Percentiles rank a stretch among this genome's conserved stretches.
These are phyloP conservation scores for Drosophila kambysellisi DNA, from an alignment of 2,888 invertebrate species.

Conservation along the genomic window DNA sequence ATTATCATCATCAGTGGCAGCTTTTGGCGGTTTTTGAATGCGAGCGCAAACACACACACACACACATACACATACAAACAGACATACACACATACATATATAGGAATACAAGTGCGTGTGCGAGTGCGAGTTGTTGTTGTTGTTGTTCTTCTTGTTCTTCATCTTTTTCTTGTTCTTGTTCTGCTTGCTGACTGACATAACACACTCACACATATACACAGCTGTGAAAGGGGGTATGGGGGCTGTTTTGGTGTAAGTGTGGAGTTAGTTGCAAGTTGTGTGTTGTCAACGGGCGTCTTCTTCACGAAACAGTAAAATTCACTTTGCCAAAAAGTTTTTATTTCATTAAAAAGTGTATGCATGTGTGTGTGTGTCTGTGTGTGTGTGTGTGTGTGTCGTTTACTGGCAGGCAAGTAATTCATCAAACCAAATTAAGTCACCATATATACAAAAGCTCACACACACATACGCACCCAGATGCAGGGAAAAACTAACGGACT, in stretches of 20 bases:
- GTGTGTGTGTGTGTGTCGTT: constrained; percentile 57
- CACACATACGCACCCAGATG: constrained; percentile 8
- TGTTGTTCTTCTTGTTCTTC: not conserved
- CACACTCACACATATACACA: constrained; percentile 40
- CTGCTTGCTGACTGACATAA: constrained; percentile 40
- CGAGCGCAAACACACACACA: constrained; percentile 6
- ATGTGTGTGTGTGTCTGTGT: constrained; percentile 37
- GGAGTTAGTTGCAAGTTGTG: constrained; percentile 55
- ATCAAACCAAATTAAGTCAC: constrained; percentile 75
- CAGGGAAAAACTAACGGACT: constrained; percentile 53
- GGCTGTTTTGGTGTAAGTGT: not conserved
- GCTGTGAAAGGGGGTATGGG: constrained; percentile 33
- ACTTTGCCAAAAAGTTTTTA: constrained; percentile 81
- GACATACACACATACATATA: constrained; percentile 4
- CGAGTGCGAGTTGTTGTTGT: constrained; percentile 9
- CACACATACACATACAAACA: constrained; percentile 3
- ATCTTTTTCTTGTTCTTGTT: not conserved
- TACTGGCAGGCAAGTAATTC: constrained; percentile 77
- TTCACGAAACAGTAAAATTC: constrained; percentile 77
- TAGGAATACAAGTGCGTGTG: constrained; percentile 21
- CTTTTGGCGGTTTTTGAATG: constrained; percentile 72
- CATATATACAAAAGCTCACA: constrained; percentile 38
- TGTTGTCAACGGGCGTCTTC: constrained; percentile 59
- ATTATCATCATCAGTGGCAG: constrained; percentile 82
- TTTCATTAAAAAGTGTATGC: constrained; percentile 77